phyloP scores from a whole-genome alignment of 2,113 vertebrate genomes.

The Petaurus breviceps region DNA sequence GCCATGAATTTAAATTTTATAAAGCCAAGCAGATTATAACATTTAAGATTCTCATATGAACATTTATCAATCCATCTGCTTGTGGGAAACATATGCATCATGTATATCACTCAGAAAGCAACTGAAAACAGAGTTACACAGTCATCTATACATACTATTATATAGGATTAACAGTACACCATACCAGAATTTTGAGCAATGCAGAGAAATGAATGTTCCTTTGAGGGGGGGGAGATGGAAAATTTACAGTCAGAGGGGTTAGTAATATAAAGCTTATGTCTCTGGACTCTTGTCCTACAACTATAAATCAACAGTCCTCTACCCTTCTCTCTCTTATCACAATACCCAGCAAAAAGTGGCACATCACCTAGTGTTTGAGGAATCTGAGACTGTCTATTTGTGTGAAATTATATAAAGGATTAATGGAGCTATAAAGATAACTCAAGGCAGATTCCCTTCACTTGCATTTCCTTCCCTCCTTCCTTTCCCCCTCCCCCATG shows the following conservation, averaged over 20 bases:
- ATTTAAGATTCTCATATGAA: conserved; percentile 7
- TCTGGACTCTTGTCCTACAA: not conserved
- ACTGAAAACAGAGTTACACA: conserved; percentile 20
- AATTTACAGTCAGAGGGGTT: not conserved
- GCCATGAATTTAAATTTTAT: conserved; percentile 21
- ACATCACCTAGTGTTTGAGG: not conserved
- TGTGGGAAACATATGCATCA: not conserved
- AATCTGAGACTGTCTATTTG: not conserved
- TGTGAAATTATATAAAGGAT: conserved; percentile 30
- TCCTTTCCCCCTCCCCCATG: not conserved
- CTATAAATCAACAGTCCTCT: not conserved
- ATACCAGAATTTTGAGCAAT: not conserved
- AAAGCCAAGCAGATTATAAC: conserved; percentile 14
- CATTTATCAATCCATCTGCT: not conserved
- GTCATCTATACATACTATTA: not conserved
- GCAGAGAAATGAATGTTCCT: not conserved
- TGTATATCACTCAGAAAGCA: not conserved
- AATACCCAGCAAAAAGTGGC: not conserved
- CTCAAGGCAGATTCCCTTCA: not conserved
- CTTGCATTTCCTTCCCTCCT: not conserved
- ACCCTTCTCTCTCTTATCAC: not conserved
- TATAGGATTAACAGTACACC: not conserved
- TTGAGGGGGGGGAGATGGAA: not conserved
- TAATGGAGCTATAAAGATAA: conserved; percentile 4
- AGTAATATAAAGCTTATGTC: not conserved